phyloP scores from a whole-genome alignment of 2,113 vertebrate genomes.

The Semicossyphus pulcher region DNA sequence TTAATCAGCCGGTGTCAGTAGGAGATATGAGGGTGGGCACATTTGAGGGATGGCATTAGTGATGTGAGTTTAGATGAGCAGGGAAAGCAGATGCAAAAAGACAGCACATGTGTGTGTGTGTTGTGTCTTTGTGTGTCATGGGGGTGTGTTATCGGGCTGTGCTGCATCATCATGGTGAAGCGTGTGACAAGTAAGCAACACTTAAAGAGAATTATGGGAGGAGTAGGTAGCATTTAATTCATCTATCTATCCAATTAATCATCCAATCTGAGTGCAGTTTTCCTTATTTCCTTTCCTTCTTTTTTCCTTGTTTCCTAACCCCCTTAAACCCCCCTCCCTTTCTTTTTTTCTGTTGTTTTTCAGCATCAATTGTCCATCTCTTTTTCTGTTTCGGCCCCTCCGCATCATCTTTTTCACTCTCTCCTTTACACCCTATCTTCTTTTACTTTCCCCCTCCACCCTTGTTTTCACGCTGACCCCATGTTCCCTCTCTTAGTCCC shows the following conservation, averaged over 20 bases:
- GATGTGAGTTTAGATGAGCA: constrained; percentile 8
- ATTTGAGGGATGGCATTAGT: constrained; percentile 18
- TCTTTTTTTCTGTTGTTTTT: background rate
- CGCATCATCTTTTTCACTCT: background rate
- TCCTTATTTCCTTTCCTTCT: background rate
- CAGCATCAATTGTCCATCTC: background rate
- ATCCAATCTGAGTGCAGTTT: background rate
- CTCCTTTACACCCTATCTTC: background rate
- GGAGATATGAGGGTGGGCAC: constrained; percentile 41
- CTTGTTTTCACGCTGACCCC: no score
- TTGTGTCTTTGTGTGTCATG: no score
- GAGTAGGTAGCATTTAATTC: background rate
- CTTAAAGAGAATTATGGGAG: constrained; percentile 6
- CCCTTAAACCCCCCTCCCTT: background rate
- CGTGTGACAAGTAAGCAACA: constrained; percentile 11
- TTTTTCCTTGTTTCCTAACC: background rate
- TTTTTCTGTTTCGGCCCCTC: no score
- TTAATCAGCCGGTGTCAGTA: constrained; percentile 60
- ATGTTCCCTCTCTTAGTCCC: background rate
- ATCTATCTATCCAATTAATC: background rate
- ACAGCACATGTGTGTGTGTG: background rate
- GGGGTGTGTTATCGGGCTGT: constrained; percentile 5
- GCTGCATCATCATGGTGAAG: constrained; percentile 3
- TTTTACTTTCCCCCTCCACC: no score
- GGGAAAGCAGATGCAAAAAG: constrained; percentile 16